Base-by-base conservation (phyloP, 2,797 vertebrate species). In the Balearica regulorum region DNA sequence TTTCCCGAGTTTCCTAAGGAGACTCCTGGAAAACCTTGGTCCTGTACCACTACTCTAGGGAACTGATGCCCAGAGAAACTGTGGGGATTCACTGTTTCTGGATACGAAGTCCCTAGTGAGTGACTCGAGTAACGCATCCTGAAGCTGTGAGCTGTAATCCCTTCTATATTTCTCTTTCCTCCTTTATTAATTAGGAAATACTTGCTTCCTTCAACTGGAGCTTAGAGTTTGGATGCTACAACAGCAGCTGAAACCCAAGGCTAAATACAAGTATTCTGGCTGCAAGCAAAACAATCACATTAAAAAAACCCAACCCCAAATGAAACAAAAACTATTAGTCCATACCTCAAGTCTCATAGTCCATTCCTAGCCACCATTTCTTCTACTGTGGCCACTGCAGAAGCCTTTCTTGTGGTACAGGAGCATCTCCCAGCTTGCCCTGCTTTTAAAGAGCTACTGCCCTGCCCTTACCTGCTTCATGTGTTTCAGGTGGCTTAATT, bases 401-500 rank as follows among this genome's bases (percentile, higher is more conserved):
- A 49, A 84, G 2, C 20, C 8, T 55, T 44, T 21, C 11, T 41
- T 68, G 5, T 33, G 15, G 7, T 26, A 22, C 2, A 0, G 21
- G 35, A 71, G 12, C 3, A 51, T 22, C 21, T 5, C 20, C 5
- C 1, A 39, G 4, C n/a, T 35, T 82, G 58, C 26, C 31, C n/a
- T 46, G 46, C 51, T 84, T 89, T 73, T 89, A 62, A 91, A 77
- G 62, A 79, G 70, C 64, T 90, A 3, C 39, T 39, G 33, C 25
- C 21, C 41, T 76, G 26, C 66, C 46, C 53, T 49, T 58, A 55
- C 11, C 25, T 60, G 13, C 44, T 82, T 95, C 14, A 10, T 70
- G 26, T 18, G 49, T 51, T 90, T 91, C 51, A 80, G 75, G 57
- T 71, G 55, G 37, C 64, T 91, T 90, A 66, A 88, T 62, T 96